phyloP scores from a whole-genome alignment of 2,113 vertebrate species.

The Crocuta crocuta region DNA sequence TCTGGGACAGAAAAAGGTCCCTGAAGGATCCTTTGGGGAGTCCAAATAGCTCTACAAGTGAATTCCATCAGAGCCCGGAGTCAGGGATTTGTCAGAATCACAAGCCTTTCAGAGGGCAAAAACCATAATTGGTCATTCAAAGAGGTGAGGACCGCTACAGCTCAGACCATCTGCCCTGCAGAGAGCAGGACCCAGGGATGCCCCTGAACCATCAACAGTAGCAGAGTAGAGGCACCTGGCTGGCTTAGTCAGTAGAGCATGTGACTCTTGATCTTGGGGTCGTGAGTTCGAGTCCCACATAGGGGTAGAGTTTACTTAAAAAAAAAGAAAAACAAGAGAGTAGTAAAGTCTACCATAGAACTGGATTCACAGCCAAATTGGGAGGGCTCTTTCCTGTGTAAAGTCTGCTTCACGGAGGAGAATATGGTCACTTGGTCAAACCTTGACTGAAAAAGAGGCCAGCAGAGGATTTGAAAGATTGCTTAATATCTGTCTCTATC shows the following conservation, averaged over 20 bases:
- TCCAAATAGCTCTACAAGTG: neutral
- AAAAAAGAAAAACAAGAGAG: neutral
- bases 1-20: neutral
- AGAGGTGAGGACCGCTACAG: neutral
- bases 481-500: too few relatives aligned
- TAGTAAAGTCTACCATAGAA: fast-evolving
- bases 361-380: too few relatives aligned
- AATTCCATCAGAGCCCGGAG: neutral
- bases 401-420: neutral
- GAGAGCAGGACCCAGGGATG: neutral
- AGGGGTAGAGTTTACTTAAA: neutral
- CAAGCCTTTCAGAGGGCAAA: neutral
- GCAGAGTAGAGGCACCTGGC: neutral
- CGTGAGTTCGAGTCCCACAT: neutral
- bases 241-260: neutral
- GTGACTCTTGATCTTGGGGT: neutral
- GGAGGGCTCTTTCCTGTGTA: neutral
- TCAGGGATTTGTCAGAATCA: neutral
- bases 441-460: neutral
- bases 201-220: too few relatives aligned
- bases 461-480: neutral
- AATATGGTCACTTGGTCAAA: neutral
- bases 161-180: neutral
- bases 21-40: neutral
- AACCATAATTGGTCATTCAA: neutral